phyloP scores from a whole-genome alignment of 2,888 invertebrate genomes.

The Entomobrya proxima region DNA sequence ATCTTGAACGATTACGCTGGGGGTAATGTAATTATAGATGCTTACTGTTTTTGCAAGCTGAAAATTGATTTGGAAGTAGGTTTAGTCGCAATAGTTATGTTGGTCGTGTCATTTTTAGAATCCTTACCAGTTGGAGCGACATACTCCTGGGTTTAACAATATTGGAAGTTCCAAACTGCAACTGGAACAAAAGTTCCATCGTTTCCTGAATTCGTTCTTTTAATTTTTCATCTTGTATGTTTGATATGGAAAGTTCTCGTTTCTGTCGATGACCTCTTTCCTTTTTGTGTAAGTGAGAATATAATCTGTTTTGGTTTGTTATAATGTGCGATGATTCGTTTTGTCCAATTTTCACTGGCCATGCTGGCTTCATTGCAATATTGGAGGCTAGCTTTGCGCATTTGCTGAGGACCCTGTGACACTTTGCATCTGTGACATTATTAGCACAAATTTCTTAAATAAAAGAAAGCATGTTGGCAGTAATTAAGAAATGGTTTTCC shows the following conservation, averaged over 20 bases:
- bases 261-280: background rate
- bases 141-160: conserved; percentile 36
- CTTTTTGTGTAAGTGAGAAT: background rate
- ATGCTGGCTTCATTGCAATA: background rate
- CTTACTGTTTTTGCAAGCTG: conserved; percentile 26
- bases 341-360: background rate
- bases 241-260: background rate
- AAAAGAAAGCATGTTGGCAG: too few relatives aligned
- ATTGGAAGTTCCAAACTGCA: conserved; percentile 1
- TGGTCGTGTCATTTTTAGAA: background rate
- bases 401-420: background rate
- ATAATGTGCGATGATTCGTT: background rate
- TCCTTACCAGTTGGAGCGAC: conserved; percentile 43
- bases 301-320: background rate
- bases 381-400: background rate
- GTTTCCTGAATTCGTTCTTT: conserved; percentile 27
- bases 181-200: conserved; percentile 20
- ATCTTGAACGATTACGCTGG: conserved; percentile 25
- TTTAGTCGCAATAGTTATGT: background rate
- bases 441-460: too few relatives aligned
- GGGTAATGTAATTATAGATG: conserved; percentile 43
- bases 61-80: too few relatives aligned
- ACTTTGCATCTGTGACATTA: conserved; percentile 26
- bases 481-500: too few relatives aligned
- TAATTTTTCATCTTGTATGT: background rate